phyloP scores from a whole-genome alignment of 1,140 invertebrate species.

The Pissodes strobi region DNA sequence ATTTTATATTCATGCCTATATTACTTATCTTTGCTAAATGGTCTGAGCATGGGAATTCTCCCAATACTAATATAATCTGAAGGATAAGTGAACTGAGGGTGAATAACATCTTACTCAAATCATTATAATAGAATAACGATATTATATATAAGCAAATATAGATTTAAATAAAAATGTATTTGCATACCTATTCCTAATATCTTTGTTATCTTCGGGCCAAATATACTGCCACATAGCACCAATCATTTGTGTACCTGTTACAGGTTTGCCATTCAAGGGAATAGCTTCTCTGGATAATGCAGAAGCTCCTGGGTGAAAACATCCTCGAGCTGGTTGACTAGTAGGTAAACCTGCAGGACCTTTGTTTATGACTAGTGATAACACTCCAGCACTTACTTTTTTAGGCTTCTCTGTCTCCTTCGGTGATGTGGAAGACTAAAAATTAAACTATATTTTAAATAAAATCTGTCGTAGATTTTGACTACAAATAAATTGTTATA shows the following conservation, averaged over 20 bases:
- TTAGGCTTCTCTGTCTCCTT: conserved; percentile 22
- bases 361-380: conserved; percentile 43
- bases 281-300: conserved; percentile 70
- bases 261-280: conserved; percentile 59
- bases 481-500: too few species aligned
- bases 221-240: conserved; percentile 88
- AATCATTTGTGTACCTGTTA: conserved; percentile 81
- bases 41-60: too few species aligned
- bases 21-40: too few species aligned
- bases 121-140: too few species aligned
- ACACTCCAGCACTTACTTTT: conserved; percentile 38
- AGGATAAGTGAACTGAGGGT: too few species aligned
- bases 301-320: conserved; percentile 88
- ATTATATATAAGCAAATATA: too few species aligned
- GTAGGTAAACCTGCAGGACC: conserved; percentile 40
- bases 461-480: too few species aligned
- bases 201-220: conserved; percentile 91
- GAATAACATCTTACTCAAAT: too few species aligned
- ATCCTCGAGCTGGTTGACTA: conserved; percentile 62
- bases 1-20: too few species aligned
- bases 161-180: too few species aligned
- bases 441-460: background rate
- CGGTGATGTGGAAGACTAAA: conserved; percentile 29
- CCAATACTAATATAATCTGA: too few species aligned
- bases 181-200: conserved; percentile 68